These are phyloP conservation scores for Eidolon dupreanum DNA, from an alignment of 2,797 vertebrate species.

Conservation along the genomic window DNA sequence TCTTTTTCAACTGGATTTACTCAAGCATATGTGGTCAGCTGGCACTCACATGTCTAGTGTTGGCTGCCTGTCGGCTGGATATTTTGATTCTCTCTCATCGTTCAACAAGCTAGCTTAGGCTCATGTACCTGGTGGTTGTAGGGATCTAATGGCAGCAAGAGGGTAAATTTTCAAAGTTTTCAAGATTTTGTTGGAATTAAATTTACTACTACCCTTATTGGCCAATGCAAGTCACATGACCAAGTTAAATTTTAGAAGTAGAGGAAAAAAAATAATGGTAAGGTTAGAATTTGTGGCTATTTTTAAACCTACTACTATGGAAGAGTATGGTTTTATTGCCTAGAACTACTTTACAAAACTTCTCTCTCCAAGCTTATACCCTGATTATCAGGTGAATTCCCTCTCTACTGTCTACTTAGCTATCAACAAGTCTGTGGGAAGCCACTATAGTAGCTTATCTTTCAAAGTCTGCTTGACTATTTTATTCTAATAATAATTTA, in stretches of 20 bases:
- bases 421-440: neutral
- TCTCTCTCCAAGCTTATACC: neutral
- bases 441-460: neutral
- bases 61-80: neutral
- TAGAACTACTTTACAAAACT: neutral
- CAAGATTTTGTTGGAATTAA: neutral
- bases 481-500: neutral
- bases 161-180: neutral
- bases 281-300: neutral
- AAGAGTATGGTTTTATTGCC: neutral
- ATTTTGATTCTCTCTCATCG: neutral
- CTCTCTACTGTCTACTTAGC: neutral
- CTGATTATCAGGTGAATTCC: neutral
- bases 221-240: neutral
- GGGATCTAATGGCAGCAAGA: neutral
- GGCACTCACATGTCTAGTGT: neutral
- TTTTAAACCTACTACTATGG: neutral
- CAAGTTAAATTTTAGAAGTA: neutral
- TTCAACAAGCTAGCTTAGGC: neutral
- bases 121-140: neutral
- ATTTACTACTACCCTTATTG: neutral
- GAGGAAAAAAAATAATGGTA: neutral
- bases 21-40: neutral
- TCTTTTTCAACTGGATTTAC: neutral
- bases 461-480: neutral